phyloP scores from a whole-genome alignment of 2,797 vertebrate genomes.

The Florisuga fusca region DNA sequence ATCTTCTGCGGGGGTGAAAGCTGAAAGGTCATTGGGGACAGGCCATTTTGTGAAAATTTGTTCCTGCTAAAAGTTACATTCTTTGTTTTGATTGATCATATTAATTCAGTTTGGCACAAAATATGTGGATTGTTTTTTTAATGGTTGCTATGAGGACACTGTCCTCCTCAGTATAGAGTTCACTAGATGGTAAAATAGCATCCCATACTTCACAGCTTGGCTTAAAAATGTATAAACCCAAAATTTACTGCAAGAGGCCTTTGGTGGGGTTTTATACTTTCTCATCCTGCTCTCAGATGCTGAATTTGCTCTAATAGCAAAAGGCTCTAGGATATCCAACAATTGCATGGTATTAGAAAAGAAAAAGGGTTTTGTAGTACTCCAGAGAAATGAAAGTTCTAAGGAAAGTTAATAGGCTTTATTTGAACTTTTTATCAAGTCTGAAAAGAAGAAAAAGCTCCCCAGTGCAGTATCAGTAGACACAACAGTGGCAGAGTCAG shows the following conservation, averaged over 20 bases:
- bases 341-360: neutral
- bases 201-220: neutral
- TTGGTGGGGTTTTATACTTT: neutral
- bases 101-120: constrained; percentile 25
- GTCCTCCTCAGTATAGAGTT: neutral
- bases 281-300: neutral
- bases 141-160: neutral
- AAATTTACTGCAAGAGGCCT: neutral
- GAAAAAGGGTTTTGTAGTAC: neutral
- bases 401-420: constrained; percentile 1
- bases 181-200: neutral
- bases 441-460: neutral
- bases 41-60: neutral
- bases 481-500: neutral
- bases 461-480: neutral
- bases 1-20: neutral
- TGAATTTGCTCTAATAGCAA: neutral
- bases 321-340: neutral
- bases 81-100: constrained; percentile 18
- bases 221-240: neutral
- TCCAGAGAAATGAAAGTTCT: constrained; percentile 8
- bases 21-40: constrained; percentile 3
- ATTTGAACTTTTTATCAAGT: neutral
- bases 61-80: constrained; percentile 4
- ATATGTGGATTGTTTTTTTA: neutral